These are phyloP conservation scores for Vireo altiloquus DNA, from an alignment of 2,113 vertebrate genomes.

Conservation along the genomic window DNA sequence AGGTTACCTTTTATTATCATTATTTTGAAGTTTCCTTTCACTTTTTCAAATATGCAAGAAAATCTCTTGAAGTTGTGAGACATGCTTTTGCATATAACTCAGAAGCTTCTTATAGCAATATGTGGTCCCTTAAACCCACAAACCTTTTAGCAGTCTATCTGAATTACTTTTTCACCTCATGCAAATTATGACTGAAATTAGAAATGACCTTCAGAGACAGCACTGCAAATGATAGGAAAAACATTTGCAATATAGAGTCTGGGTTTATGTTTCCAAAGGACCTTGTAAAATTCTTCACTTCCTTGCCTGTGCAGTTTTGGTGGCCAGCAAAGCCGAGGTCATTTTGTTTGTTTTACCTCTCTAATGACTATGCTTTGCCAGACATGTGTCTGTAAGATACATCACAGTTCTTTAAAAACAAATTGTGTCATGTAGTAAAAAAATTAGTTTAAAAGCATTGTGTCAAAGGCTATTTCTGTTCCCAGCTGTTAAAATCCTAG, in stretches of 20 bases:
- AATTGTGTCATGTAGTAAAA: slow-evolving; percentile 35
- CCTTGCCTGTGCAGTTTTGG: background rate
- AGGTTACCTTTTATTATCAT: background rate
- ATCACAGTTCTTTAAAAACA: slow-evolving; percentile 48
- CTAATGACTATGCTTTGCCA: background rate
- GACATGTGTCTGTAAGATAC: background rate
- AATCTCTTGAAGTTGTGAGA: background rate
- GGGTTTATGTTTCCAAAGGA: background rate
- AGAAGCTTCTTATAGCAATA: background rate
- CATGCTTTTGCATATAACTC: background rate
- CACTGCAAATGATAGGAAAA: background rate
- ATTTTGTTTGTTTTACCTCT: slow-evolving; percentile 47
- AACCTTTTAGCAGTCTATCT: background rate
- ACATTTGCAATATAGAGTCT: background rate
- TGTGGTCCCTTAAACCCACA: background rate
- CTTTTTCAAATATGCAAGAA: background rate
- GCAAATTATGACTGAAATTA: slow-evolving; percentile 20
- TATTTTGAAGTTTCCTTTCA: background rate
- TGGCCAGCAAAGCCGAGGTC: background rate
- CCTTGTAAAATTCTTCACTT: slow-evolving; percentile 26
- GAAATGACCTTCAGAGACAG: slow-evolving; percentile 27
- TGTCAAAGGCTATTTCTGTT: slow-evolving; percentile 43
- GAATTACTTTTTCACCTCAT: background rate
- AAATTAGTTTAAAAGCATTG: slow-evolving; percentile 3
- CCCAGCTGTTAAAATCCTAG: background rate